phyloP scores from a whole-genome alignment of 2,113 vertebrate genomes.

The Cryptomyrus ogoouensis region DNA sequence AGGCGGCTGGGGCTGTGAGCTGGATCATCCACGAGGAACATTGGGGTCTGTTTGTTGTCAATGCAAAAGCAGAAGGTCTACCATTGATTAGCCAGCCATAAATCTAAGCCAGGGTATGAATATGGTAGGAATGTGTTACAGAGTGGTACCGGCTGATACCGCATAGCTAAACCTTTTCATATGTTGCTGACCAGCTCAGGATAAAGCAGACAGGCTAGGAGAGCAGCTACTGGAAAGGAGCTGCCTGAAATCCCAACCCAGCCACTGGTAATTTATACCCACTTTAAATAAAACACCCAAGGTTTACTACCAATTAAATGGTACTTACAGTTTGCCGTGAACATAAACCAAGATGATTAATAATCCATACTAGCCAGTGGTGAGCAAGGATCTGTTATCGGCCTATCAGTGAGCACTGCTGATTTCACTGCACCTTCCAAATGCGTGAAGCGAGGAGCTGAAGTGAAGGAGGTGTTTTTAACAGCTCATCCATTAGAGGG shows the following conservation, averaged over 20 bases:
- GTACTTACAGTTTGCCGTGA: constrained; percentile 71
- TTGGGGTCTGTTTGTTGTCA: constrained; percentile 39
- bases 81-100: constrained; percentile 61
- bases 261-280: constrained; percentile 77
- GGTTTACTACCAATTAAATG: constrained; percentile 92
- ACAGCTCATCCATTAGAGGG: neutral
- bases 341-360: constrained; percentile 56
- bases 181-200: constrained; percentile 66
- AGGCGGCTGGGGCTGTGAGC: constrained; percentile 57
- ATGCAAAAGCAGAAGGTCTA: constrained; percentile 39
- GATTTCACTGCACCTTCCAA: constrained; percentile 40
- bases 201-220: constrained; percentile 63
- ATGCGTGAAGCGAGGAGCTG: neutral
- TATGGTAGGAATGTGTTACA: constrained; percentile 53
- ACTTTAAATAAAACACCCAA: constrained; percentile 74
- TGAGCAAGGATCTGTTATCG: constrained; percentile 28
- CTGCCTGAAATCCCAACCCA: constrained; percentile 74
- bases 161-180: constrained; percentile 66
- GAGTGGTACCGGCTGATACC: constrained; percentile 81
- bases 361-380: constrained; percentile 56
- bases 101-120: constrained; percentile 59
- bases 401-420: constrained; percentile 33
- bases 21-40: neutral
- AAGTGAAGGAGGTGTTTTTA: neutral
- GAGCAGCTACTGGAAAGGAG: constrained; percentile 17